A percentile compares a stretch with the other conserved stretches of the same genome.
Evolutionary conservation across 2,797 vertebrate species (phyloP).

Genomic region (Typhlichthys subterraneus): DNA sequence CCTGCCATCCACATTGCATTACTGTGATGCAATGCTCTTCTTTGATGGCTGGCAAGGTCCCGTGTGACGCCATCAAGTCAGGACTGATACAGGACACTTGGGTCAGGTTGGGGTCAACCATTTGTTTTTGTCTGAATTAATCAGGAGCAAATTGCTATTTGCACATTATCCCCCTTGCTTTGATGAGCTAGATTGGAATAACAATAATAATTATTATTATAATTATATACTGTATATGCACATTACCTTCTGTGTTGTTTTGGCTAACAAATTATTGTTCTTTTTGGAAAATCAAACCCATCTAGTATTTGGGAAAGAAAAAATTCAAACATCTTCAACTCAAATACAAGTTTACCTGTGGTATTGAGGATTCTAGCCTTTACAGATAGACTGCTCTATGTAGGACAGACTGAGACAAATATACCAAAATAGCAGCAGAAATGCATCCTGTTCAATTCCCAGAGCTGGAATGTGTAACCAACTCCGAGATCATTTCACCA

Average conservation of each 20-base stretch:
- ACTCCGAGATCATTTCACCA: background rate
- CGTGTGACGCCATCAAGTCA: slow-evolving; percentile 57
- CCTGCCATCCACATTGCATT: slow-evolving; percentile 37
- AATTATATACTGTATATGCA: background rate
- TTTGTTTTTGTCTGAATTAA: slow-evolving; percentile 2
- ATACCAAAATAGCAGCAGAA: slow-evolving; percentile 28
- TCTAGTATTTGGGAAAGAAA: slow-evolving; percentile 31
- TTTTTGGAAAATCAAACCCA: slow-evolving; percentile 34
- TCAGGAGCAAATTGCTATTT: slow-evolving; percentile 4
- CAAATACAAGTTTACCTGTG: slow-evolving; percentile 25
- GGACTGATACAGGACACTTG: slow-evolving; percentile 48
- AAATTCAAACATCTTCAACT: slow-evolving; percentile 23
- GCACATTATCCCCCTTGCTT: background rate
- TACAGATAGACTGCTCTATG: slow-evolving; percentile 19
- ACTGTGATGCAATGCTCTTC: slow-evolving; percentile 60
- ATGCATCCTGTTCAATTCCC: slow-evolving; percentile 18
- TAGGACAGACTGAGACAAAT: slow-evolving; percentile 21
- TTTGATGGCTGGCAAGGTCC: slow-evolving; percentile 63
- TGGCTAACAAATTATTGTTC: background rate
- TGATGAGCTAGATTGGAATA: background rate
- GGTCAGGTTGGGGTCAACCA: slow-evolving; percentile 36
- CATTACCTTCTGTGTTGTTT: background rate
- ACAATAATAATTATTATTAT: background rate
- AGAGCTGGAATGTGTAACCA: slow-evolving; percentile 9
- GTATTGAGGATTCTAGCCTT: slow-evolving; percentile 16